phyloP scores from a whole-genome alignment of 2,888 invertebrate genomes.

The Synergus umbraculus region DNA sequence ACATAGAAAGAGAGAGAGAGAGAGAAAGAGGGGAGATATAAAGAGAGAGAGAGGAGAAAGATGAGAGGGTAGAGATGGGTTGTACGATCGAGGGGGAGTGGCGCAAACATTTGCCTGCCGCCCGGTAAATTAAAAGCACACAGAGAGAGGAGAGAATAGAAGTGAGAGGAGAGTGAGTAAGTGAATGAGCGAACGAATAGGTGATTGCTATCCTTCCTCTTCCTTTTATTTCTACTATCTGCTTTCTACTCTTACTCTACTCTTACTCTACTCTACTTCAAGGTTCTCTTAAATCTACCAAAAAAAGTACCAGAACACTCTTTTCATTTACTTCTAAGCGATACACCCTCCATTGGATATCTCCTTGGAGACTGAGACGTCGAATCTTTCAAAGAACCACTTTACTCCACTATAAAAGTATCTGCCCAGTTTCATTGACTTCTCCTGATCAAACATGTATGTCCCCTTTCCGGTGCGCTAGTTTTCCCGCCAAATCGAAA shows the following conservation, averaged over 20 bases:
- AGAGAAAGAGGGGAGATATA: constrained; percentile 47
- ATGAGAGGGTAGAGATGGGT: constrained; percentile 66
- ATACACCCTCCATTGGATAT: constrained; percentile 33
- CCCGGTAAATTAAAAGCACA: constrained; percentile 78
- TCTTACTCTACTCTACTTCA: not conserved
- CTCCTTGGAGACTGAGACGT: constrained; percentile 19
- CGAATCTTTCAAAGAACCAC: constrained; percentile 33
- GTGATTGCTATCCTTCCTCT: constrained; percentile 29
- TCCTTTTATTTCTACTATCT: constrained; percentile 17
- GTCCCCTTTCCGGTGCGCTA: not conserved
- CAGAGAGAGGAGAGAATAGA: constrained; percentile 71
- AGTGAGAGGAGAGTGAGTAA: constrained; percentile 63
- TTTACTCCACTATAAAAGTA: constrained; percentile 15
- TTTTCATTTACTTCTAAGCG: constrained; percentile 33
- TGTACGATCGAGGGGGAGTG: constrained; percentile 75
- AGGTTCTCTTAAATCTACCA: constrained; percentile 36
- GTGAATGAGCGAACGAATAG: constrained; percentile 49
- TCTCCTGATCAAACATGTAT: constrained; percentile 36
- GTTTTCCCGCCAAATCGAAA: not conserved
- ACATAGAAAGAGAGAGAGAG: constrained; percentile 48
- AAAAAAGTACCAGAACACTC: constrained; percentile 26
- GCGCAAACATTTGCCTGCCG: constrained; percentile 78
- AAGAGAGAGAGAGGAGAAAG: constrained; percentile 48
- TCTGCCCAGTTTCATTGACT: constrained; percentile 34
- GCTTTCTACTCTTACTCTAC: not conserved